Evolutionary conservation across 2,113 vertebrate genomes (phyloP).

Genomic region (Periophthalmodon schlosseri): DNA sequence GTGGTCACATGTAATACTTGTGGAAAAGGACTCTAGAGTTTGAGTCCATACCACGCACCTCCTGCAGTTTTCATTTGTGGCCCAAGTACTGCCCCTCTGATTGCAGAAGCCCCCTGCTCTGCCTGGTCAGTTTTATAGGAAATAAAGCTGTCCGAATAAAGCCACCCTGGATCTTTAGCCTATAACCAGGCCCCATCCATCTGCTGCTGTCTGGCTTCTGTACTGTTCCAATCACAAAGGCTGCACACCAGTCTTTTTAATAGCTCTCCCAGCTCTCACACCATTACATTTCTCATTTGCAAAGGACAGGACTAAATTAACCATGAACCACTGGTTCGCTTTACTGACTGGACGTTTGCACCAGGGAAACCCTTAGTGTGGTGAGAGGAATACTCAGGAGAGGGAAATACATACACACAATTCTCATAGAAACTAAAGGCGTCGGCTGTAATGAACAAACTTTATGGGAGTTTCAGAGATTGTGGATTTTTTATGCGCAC

Average conservation of each 20-base stretch:
- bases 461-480: too few relatives aligned
- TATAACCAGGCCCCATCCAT: conserved; percentile 13
- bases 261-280: conserved; percentile 24
- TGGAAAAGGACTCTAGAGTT: background rate
- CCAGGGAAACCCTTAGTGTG: background rate
- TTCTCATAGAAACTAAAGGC: too few relatives aligned
- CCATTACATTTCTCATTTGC: conserved; percentile 40
- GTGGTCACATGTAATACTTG: background rate
- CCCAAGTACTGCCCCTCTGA: background rate
- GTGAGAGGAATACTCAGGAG: background rate
- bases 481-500: too few relatives aligned
- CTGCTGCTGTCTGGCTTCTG: conserved; percentile 21
- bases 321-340: conserved; percentile 21
- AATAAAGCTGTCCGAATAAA: conserved; percentile 12
- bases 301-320: conserved; percentile 37
- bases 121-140: background rate
- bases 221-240: conserved; percentile 28
- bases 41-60: background rate
- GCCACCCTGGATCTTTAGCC: conserved; percentile 6
- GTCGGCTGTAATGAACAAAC: too few relatives aligned
- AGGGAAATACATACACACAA: too few relatives aligned
- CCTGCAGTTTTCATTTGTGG: background rate
- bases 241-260: conserved; percentile 38
- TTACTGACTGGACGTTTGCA: conserved; percentile 17
- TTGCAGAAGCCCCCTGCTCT: background rate